These are phyloP conservation scores for Zaprionus davidi DNA, from an alignment of 1,140 invertebrate genomes.

Conservation along the genomic window DNA sequence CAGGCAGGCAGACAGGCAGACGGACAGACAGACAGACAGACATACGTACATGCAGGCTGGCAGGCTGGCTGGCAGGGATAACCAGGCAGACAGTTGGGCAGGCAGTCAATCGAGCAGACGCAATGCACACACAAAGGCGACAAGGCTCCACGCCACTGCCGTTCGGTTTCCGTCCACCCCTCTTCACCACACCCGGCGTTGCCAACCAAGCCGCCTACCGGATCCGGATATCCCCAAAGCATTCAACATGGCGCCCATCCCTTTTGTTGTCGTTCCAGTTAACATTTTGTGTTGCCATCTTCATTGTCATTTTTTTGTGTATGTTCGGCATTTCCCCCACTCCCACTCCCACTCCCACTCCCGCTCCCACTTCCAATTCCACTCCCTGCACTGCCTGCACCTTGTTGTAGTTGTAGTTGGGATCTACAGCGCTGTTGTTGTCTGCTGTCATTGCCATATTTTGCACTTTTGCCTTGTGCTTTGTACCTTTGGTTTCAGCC, in stretches of 20 bases:
- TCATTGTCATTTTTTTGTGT: constrained; percentile 43
- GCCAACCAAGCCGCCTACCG: not conserved
- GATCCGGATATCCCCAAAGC: constrained; percentile 45
- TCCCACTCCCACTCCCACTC: not conserved
- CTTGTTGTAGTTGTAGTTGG: constrained; percentile 6
- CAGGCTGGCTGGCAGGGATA: constrained; percentile 10
- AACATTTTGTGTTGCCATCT: constrained; percentile 52
- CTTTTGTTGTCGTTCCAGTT: constrained; percentile 48
- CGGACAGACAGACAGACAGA: not conserved
- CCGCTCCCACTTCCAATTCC: not conserved
- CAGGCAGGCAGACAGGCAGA: constrained; percentile 19
- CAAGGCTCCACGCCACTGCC: not conserved
- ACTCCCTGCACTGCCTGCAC: not conserved
- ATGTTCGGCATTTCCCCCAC: not conserved
- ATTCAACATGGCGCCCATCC: constrained; percentile 53
- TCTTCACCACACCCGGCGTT: not conserved
- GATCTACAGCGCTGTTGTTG: constrained; percentile 6
- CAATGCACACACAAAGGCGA: constrained; percentile 21
- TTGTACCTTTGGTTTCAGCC: constrained; percentile 25
- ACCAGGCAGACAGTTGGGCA: constrained; percentile 17
- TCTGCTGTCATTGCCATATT: constrained; percentile 66
- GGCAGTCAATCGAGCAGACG: constrained; percentile 18
- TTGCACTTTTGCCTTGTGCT: constrained; percentile 52
- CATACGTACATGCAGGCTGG: not conserved
- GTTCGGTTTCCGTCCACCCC: not conserved